phyloP scores from a whole-genome alignment of 2,113 vertebrate species.

The Syngnathoides biaculeatus region DNA sequence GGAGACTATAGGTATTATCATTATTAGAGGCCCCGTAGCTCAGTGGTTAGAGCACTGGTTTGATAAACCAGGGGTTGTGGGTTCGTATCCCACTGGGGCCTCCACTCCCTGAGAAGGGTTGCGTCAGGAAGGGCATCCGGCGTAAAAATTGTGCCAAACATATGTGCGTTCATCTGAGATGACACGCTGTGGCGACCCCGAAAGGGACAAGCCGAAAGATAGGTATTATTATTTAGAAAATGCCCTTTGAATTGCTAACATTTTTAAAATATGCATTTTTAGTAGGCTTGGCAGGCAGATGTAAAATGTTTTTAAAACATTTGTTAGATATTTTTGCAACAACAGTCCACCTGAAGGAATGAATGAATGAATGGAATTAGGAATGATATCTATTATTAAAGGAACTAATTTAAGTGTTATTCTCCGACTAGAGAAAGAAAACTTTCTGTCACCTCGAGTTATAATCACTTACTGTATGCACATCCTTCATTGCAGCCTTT shows the following conservation, averaged over 20 bases:
- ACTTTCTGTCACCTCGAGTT: slow-evolving; percentile 38
- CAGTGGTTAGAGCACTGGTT: too few relatives aligned
- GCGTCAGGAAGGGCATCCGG: too few relatives aligned
- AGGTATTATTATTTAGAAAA: neutral
- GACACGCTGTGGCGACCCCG: too few relatives aligned
- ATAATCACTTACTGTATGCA: slow-evolving; percentile 35
- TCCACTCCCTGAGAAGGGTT: too few relatives aligned
- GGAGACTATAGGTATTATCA: neutral
- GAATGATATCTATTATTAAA: slow-evolving; percentile 9
- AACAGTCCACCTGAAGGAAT: neutral
- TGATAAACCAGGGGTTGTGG: too few relatives aligned
- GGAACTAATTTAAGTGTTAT: slow-evolving; percentile 23
- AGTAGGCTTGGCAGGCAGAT: neutral
- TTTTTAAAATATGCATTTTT: neutral
- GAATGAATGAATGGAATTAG: neutral
- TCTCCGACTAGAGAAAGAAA: slow-evolving; percentile 29
- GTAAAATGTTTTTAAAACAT: too few relatives aligned
- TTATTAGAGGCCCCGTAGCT: too few relatives aligned
- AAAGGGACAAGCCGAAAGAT: too few relatives aligned
- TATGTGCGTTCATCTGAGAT: too few relatives aligned
- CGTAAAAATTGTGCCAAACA: too few relatives aligned
- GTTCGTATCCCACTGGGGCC: too few relatives aligned
- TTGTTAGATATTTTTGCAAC: too few relatives aligned
- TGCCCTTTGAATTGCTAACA: neutral
- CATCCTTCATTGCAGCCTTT: slow-evolving; percentile 51